These are phyloP conservation scores for Drosophila anomalipes DNA, from an alignment of 2,888 invertebrate species.

Conservation along the genomic window DNA sequence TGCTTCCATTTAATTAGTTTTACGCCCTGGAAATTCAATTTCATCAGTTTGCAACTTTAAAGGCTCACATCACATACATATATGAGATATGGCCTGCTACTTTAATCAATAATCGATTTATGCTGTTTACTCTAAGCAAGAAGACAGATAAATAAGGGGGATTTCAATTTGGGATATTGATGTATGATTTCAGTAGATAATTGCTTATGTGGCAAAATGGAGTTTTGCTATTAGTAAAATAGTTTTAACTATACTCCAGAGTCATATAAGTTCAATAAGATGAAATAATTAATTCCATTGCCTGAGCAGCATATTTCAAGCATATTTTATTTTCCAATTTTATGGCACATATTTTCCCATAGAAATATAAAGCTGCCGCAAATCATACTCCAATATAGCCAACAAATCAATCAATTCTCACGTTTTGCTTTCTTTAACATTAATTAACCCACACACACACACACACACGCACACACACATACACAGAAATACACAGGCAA, in stretches of 20 bases:
- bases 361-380: not conserved
- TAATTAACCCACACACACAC: conserved; percentile 41
- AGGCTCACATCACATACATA: conserved; percentile 31
- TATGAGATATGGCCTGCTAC: conserved; percentile 8
- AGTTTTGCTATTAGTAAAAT: not conserved
- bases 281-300: not conserved
- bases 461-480: conserved; percentile 19
- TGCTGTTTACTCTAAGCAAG: conserved; percentile 61
- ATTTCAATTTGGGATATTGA: conserved; percentile 4
- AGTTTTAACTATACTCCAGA: not conserved
- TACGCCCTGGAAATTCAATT: conserved; percentile 65
- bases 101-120: conserved; percentile 75
- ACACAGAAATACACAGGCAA: not conserved
- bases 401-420: conserved; percentile 44
- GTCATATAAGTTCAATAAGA: not conserved
- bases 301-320: not conserved
- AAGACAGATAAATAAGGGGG: not conserved
- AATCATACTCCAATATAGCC: conserved; percentile 14
- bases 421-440: conserved; percentile 42
- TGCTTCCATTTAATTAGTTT: conserved; percentile 79
- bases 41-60: conserved; percentile 53
- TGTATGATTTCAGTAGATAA: not conserved
- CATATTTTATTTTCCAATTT: not conserved
- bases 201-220: conserved; percentile 11
- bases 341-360: too few relatives aligned